phyloP scores from a whole-genome alignment of 2,797 vertebrate species.

The Takifugu ocellatus region DNA sequence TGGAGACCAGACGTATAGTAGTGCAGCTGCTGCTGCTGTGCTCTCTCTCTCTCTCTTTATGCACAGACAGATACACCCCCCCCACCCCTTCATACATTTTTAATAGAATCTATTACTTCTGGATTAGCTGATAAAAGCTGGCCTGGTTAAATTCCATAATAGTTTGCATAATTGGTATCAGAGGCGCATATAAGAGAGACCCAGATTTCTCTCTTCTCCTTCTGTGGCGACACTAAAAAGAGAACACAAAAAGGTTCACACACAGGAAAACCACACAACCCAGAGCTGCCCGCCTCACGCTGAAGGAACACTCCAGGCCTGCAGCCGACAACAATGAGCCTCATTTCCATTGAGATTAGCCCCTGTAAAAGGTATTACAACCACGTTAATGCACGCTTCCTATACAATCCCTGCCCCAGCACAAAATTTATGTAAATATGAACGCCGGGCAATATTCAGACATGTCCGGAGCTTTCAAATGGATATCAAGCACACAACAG shows the following conservation, averaged over 20 bases:
- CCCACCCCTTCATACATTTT: slow-evolving; percentile 77
- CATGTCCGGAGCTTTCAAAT: slow-evolving; percentile 49
- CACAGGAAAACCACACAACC: slow-evolving; percentile 63
- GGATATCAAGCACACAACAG: slow-evolving; percentile 48
- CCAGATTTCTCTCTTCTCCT: slow-evolving; percentile 57
- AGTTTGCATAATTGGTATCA: slow-evolving; percentile 82
- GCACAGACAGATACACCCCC: slow-evolving; percentile 17
- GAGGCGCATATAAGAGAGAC: slow-evolving; percentile 60
- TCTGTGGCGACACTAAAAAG: slow-evolving; percentile 34
- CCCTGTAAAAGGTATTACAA: slow-evolving; percentile 64
- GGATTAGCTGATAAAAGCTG: slow-evolving; percentile 81
- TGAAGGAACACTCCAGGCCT: slow-evolving; percentile 56
- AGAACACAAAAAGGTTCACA: slow-evolving; percentile 60
- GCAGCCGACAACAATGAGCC: slow-evolving; percentile 63
- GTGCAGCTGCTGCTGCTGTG: slow-evolving; percentile 62
- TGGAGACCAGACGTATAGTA: slow-evolving; percentile 57
- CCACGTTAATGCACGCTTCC: slow-evolving; percentile 49
- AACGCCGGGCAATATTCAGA: slow-evolving; percentile 43
- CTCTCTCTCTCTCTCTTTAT: slow-evolving; percentile 7
- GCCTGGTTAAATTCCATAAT: slow-evolving; percentile 80
- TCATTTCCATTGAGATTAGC: slow-evolving; percentile 73
- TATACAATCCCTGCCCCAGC: slow-evolving; percentile 46
- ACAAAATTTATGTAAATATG: slow-evolving; percentile 57
- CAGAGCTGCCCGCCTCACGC: slow-evolving; percentile 41
- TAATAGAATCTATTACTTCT: slow-evolving; percentile 84